Evolutionary conservation across 2,797 vertebrate species (phyloP).

Genomic region (Crax fasciolata): DNA sequence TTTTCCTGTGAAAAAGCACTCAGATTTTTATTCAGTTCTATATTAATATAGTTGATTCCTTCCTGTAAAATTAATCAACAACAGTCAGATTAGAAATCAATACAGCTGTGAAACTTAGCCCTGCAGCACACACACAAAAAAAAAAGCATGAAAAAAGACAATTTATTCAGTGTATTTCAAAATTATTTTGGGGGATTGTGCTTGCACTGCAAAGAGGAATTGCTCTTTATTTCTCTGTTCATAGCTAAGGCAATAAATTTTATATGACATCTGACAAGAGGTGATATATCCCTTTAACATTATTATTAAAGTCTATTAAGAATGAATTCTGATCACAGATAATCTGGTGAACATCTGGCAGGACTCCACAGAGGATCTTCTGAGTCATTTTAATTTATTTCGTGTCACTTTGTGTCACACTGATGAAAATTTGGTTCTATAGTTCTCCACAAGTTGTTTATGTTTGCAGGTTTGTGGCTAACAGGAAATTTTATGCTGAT

Average conservation of each 20-base stretch:
- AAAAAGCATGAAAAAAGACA: slow-evolving; percentile 30
- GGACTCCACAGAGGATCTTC: background rate
- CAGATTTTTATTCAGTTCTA: slow-evolving; percentile 69
- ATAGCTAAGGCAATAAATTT: slow-evolving; percentile 55
- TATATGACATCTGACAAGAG: slow-evolving; percentile 13
- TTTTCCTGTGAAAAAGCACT: slow-evolving; percentile 35
- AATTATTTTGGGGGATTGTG: slow-evolving; percentile 54
- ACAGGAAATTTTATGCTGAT: slow-evolving; percentile 45
- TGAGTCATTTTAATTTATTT: slow-evolving; percentile 9
- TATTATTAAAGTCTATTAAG: slow-evolving; percentile 61
- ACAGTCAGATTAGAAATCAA: slow-evolving; percentile 79
- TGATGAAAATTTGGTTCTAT: background rate
- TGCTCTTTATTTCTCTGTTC: slow-evolving; percentile 13
- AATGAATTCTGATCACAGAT: slow-evolving; percentile 7
- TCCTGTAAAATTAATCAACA: slow-evolving; percentile 79
- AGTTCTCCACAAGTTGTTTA: slow-evolving; percentile 29
- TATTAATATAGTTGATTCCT: slow-evolving; percentile 58
- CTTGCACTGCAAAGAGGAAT: slow-evolving; percentile 17
- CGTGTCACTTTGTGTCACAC: background rate
- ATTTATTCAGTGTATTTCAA: background rate
- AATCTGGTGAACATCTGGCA: background rate
- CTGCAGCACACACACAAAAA: slow-evolving; percentile 51
- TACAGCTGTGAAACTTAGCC: slow-evolving; percentile 64
- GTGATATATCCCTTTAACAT: slow-evolving; percentile 42
- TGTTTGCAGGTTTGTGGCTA: slow-evolving; percentile 46